These are phyloP conservation scores for Aplocera efformata DNA, from an alignment of 2,888 invertebrate genomes.

Conservation along the genomic window DNA sequence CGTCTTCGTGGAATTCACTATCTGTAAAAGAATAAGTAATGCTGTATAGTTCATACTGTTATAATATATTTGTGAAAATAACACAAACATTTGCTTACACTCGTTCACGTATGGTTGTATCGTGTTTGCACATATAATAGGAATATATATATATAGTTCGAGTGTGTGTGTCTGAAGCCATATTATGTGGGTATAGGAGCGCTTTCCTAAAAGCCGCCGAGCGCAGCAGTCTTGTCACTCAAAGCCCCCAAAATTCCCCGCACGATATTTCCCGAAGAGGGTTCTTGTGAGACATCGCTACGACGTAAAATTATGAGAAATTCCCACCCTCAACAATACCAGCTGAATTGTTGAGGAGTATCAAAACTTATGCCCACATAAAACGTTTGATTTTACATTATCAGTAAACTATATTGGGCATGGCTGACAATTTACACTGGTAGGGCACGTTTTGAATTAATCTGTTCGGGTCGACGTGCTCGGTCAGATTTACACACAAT, in stretches of 20 bases:
- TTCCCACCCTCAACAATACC: constrained; percentile 45
- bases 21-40: too few species aligned
- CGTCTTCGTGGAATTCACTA: too few species aligned
- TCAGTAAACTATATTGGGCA: constrained; percentile 14
- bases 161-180: too few species aligned
- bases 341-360: constrained; percentile 37
- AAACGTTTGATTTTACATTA: constrained; percentile 29
- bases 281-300: constrained; percentile 43
- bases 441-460: constrained; percentile 48
- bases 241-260: constrained; percentile 50
- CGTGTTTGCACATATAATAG: too few species aligned
- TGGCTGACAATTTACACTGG: constrained; percentile 28
- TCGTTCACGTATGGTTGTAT: too few species aligned
- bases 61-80: too few species aligned
- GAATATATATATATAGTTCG: too few species aligned
- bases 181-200: too few species aligned
- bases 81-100: too few species aligned
- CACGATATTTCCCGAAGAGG: constrained; percentile 51
- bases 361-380: constrained; percentile 36
- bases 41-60: too few species aligned
- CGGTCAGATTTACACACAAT: constrained; percentile 65
- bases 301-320: constrained; percentile 39
- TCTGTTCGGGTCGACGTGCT: constrained; percentile 56
- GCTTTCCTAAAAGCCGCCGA: constrained; percentile 39
- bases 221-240: constrained; percentile 46